Evolutionary conservation across 2,797 vertebrate genomes (phyloP), one percentile per base, ranked within the genome.

Genomic region (Taeniopygia guttata): DNA sequence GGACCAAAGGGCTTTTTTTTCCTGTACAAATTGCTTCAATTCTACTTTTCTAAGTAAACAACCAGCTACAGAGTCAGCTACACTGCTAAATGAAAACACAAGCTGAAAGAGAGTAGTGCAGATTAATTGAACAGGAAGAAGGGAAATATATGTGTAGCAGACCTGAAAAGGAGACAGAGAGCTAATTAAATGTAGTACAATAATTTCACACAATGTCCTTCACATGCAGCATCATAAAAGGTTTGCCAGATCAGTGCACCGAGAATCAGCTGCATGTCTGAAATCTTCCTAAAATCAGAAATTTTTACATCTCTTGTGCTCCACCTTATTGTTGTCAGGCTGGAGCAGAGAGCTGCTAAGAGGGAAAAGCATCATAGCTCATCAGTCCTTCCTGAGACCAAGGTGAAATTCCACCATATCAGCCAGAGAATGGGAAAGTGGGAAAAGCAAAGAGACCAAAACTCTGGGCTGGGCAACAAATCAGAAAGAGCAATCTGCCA

Each of bases 101-200:
- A 85, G 59, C 7, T 85, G 67, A 63, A 63, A 81, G 59, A 70
- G 64, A 87, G 49, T 83, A 78, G 54, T 29, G 59, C 23, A 60
- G 68, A 70, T 56, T 64, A 76, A 88, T 43, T 93, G 86, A 76
- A 62, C 34, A 78, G 74, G 86, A 93, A 91, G 87, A 86, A 91
- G 91, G 63, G 67, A 92, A 94, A 88, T 88, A 54, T 26, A 55
- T 43, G 5, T 48, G 80, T 69, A 88, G 48, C 77, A 89, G 93
- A 81, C 70, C 84, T 84, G 88, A 91, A 90, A 87, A 91, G 70
- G 70, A 95, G 85, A 66, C 40, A 75, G 80, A 51, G 55, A n/a
- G 38, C 80, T 94, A 89, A 95, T 89, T 91, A 93, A 95, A 92
- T 89, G 74, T 52, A 26, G 45, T n/a, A 68, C 80, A 92, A 83